Conservation (phyloP, 2,797 vertebrate genomes). For the Macroramphosus scolopax region DNA sequence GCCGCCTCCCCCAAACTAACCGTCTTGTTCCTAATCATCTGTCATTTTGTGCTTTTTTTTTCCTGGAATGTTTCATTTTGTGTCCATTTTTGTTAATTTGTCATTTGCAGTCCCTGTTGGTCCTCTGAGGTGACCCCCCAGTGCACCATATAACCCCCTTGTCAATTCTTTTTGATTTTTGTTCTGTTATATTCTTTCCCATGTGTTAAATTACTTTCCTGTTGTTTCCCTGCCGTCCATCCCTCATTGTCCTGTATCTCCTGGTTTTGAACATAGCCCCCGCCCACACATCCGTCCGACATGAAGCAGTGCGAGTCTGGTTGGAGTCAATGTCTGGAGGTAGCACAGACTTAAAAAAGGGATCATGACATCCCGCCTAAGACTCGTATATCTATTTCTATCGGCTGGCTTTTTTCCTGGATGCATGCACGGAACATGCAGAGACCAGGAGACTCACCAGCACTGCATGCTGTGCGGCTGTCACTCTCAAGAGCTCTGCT, state of each 20-base stretch:
- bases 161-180: constrained; percentile 58
- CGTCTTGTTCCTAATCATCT: constrained; percentile 45
- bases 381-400: constrained; percentile 40
- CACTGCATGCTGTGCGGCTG: too few relatives aligned
- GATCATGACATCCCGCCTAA: constrained; percentile 49
- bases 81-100: constrained; percentile 54
- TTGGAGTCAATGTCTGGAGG: constrained; percentile 97
- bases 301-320: constrained; percentile 96
- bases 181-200: constrained; percentile 59
- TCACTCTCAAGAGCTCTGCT: too few relatives aligned
- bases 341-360: constrained; percentile 82
- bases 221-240: constrained; percentile 66
- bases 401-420: constrained; percentile 45
- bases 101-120: constrained; percentile 35
- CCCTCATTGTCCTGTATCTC: constrained; percentile 56
- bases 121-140: constrained; percentile 51
- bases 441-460: constrained; percentile 50
- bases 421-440: constrained; percentile 57
- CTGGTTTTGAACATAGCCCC: constrained; percentile 84
- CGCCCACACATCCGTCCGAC: constrained; percentile 88
- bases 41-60: constrained; percentile 47
- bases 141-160: constrained; percentile 47
- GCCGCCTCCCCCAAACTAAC: constrained; percentile 46
- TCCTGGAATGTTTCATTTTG: constrained; percentile 63
- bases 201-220: constrained; percentile 71